These are phyloP conservation scores for Ardeotis arabs DNA, from an alignment of 2,113 vertebrate species.

Conservation along the genomic window DNA sequence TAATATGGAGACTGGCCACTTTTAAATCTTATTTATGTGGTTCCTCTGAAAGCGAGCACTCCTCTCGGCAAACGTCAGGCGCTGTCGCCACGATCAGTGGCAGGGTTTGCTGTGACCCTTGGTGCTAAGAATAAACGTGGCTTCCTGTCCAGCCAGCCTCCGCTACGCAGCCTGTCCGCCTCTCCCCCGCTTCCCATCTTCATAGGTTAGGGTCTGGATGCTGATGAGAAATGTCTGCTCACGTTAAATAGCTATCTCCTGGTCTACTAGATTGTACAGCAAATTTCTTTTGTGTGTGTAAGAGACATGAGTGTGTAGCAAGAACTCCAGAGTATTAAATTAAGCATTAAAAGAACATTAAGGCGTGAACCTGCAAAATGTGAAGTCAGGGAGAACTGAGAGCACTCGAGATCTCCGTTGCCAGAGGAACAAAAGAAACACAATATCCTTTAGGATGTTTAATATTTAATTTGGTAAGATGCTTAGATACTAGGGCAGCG, in stretches of 20 bases:
- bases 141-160: background rate
- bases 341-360: constrained; percentile 42
- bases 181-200: background rate
- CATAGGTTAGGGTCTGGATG: background rate
- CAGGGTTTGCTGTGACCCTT: background rate
- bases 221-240: background rate
- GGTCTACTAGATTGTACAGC: background rate
- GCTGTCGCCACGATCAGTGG: background rate
- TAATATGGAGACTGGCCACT: background rate
- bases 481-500: background rate
- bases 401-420: background rate
- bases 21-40: background rate
- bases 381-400: constrained; percentile 3
- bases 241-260: background rate
- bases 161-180: accelerated
- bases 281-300: background rate
- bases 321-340: background rate
- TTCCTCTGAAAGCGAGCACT: background rate
- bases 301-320: background rate
- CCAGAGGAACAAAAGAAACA: constrained; percentile 55
- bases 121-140: background rate
- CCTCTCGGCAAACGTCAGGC: background rate
- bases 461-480: constrained; percentile 49
- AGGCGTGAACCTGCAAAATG: background rate
- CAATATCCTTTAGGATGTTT: constrained; percentile 6